Evolutionary conservation across 2,797 vertebrate genomes (phyloP).

Genomic region (Picus viridis): DNA sequence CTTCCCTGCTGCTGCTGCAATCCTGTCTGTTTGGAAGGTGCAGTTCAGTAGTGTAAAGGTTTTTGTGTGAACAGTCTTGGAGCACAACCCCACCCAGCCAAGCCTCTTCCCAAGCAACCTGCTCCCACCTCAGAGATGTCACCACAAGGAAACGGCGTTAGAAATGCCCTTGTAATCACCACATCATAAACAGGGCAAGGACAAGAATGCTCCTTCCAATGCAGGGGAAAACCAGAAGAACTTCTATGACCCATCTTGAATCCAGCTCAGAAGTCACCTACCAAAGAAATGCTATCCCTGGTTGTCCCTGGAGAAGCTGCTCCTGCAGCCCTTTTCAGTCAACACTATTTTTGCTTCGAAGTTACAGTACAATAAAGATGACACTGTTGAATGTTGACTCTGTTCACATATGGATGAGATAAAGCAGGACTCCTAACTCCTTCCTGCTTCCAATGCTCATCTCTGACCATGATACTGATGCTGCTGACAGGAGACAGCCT

Average conservation of each 20-base stretch:
- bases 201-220: not conserved
- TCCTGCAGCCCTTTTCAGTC: not conserved
- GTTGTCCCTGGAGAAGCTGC: not conserved
- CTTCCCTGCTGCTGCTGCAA: not conserved
- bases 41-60: not conserved
- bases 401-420: fast-evolving
- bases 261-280: not conserved
- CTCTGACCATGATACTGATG: not conserved
- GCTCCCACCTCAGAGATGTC: fast-evolving
- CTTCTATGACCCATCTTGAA: not conserved
- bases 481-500: not conserved
- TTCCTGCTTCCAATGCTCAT: not conserved
- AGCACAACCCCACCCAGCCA: not conserved
- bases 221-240: not conserved
- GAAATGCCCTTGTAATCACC: not conserved
- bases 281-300: not conserved
- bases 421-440: not conserved
- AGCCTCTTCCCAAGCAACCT: not conserved
- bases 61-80: not conserved
- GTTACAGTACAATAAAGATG: not conserved
- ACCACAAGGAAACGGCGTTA: not conserved
- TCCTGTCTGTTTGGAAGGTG: not conserved
- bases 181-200: not conserved
- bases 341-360: not conserved
- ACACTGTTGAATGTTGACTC: not conserved